Conservation (phyloP, 2,797 vertebrate genomes). For the Rhinoraja longicauda region DNA sequence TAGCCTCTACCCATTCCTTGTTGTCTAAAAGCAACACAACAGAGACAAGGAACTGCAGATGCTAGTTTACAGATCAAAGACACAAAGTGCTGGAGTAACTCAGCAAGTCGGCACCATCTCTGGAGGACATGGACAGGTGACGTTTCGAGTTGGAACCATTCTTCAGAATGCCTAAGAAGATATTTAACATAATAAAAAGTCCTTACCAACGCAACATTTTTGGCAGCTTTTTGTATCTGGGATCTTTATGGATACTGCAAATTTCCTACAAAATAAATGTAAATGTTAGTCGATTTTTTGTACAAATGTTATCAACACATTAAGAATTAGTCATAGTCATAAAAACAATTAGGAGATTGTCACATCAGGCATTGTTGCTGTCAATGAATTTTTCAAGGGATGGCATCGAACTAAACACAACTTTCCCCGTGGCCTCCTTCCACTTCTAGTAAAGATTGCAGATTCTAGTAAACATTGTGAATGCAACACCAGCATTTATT, state of each 20-base stretch:
- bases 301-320: background rate
- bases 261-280: conserved; percentile 70
- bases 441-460: background rate
- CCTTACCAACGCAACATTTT: conserved; percentile 93
- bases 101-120: too few relatives aligned
- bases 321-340: background rate
- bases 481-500: too few relatives aligned
- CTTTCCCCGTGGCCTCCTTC: background rate
- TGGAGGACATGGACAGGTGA: too few relatives aligned
- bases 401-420: background rate
- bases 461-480: too few relatives aligned
- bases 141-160: too few relatives aligned
- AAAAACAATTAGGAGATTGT: background rate
- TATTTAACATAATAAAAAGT: background rate
- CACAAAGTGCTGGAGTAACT: too few relatives aligned
- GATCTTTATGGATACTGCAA: conserved; percentile 92
- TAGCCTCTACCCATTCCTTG: background rate
- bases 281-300: background rate
- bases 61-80: too few relatives aligned
- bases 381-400: background rate
- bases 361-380: background rate
- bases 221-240: conserved; percentile 98
- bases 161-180: background rate
- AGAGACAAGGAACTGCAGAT: too few relatives aligned
- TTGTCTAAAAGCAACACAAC: background rate